Evolutionary conservation across 1,140 invertebrate species (phyloP).

Genomic region (Camponotus floridanus): DNA sequence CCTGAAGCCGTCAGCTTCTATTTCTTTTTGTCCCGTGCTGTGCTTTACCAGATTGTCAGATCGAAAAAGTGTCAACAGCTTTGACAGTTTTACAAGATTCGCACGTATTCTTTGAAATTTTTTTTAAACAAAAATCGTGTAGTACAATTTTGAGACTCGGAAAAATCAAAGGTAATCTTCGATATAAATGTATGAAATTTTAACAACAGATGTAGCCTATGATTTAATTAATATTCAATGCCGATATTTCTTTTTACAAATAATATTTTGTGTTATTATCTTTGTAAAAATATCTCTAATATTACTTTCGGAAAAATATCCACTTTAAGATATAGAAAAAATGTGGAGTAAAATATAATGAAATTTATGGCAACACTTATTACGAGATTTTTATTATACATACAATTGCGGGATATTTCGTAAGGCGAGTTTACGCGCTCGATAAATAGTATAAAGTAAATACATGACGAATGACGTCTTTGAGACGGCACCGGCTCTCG

Average conservation of each 20-base stretch:
- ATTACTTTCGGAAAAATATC: background rate
- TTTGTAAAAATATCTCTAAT: background rate
- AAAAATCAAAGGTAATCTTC: background rate
- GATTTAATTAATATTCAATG: background rate
- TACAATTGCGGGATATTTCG: background rate
- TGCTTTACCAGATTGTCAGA: constrained; percentile 73
- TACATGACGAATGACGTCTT: constrained; percentile 32
- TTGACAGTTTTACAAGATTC: constrained; percentile 75
- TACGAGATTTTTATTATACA: background rate
- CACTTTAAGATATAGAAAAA: background rate
- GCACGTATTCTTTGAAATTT: constrained; percentile 14
- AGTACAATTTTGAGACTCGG: background rate
- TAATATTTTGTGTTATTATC: constrained; percentile 1
- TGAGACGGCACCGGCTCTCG: background rate
- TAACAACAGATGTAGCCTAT: background rate
- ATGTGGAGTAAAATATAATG: background rate
- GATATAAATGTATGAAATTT: background rate
- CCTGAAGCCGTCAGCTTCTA: constrained; percentile 29
- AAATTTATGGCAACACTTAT: background rate
- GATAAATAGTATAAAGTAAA: constrained; percentile 39
- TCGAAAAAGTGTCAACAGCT: constrained; percentile 74
- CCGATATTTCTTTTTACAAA: background rate
- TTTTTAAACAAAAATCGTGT: background rate
- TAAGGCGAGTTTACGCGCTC: background rate
- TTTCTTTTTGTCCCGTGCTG: background rate